Evolutionary conservation across 2,888 invertebrate species (phyloP).

Genomic region (Limnephilus rhombicus): DNA sequence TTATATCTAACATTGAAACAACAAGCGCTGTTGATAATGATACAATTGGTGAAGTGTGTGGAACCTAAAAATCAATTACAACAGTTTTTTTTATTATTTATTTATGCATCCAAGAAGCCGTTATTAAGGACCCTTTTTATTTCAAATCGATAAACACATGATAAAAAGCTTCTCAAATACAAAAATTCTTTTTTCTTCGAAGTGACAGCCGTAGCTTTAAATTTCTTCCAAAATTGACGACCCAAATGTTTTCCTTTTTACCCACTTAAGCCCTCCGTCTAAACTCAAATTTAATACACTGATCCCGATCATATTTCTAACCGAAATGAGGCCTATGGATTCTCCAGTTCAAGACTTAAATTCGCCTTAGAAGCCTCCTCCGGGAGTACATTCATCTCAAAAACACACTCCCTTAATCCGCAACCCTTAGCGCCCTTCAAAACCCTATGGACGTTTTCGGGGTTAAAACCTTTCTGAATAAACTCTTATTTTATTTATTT

Average conservation of each 20-base stretch:
- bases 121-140: no score
- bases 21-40: no score
- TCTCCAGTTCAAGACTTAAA: not conserved
- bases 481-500: not conserved
- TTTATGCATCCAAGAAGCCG: no score
- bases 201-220: not conserved
- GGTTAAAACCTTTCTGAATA: not conserved
- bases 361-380: not conserved
- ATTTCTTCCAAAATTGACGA: not conserved
- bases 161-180: no score
- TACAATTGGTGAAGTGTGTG: no score
- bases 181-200: not conserved
- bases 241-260: not conserved
- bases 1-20: no score
- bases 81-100: no score
- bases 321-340: constrained; percentile 2
- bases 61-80: no score
- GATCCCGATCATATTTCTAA: not conserved
- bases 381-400: constrained; percentile 25
- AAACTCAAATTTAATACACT: constrained; percentile 1
- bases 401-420: constrained; percentile 24
- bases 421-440: not conserved
- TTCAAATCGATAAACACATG: no score
- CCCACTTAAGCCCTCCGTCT: not conserved
- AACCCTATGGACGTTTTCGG: not conserved